Percentiles rank a stretch among this genome's conserved stretches.
phyloP scores from a whole-genome alignment of 2,113 vertebrate species.

The Girardinichthys multiradiatus region DNA sequence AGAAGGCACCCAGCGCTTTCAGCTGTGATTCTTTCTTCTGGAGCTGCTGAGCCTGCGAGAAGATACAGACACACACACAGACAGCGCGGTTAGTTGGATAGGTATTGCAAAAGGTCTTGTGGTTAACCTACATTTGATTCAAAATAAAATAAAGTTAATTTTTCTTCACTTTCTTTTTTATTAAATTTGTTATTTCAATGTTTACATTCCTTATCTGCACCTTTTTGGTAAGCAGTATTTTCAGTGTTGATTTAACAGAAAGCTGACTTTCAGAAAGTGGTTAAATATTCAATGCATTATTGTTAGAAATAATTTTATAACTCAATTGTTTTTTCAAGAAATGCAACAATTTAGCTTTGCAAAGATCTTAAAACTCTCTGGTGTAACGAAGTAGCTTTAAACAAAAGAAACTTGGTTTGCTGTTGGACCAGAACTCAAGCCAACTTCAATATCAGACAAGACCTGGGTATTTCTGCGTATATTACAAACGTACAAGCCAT shows the following conservation, averaged over 20 bases:
- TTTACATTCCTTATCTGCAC: neutral
- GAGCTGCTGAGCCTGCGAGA: conserved; percentile 83
- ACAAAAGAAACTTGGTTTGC: too few relatives aligned
- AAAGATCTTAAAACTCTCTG: too few relatives aligned
- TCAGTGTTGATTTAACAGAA: neutral
- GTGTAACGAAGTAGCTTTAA: too few relatives aligned
- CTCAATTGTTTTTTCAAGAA: neutral
- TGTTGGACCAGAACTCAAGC: too few relatives aligned
- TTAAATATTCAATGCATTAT: neutral
- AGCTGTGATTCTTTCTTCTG: conserved; percentile 86
- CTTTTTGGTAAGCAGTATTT: neutral
- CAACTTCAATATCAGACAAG: too few relatives aligned
- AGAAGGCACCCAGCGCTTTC: conserved; percentile 83
- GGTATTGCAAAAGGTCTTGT: neutral
- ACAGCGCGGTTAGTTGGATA: conserved; percentile 5
- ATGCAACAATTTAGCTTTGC: too few relatives aligned
- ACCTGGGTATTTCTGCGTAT: too few relatives aligned
- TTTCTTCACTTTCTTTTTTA: too few relatives aligned
- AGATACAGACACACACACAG: conserved; percentile 24
- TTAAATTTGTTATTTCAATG: neutral
- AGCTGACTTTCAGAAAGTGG: too few relatives aligned
- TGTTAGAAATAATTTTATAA: neutral
- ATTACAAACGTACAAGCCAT: too few relatives aligned
- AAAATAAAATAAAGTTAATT: neutral
- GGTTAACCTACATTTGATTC: neutral